Conservation (phyloP, 2,797 vertebrate genomes). For the Eleutherodactylus coqui region DNA sequence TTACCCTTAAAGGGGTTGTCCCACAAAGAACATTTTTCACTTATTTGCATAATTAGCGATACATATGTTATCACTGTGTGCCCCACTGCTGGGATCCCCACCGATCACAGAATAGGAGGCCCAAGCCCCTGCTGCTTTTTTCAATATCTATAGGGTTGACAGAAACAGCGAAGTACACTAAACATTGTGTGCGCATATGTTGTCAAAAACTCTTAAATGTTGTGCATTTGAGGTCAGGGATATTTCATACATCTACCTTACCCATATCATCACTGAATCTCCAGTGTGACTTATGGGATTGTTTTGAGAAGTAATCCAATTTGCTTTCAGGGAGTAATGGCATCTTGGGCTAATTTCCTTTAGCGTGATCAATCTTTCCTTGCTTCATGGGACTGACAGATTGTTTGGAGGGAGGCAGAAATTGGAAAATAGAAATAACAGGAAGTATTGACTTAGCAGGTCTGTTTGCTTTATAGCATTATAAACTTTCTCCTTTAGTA, state of each 20-base stretch:
- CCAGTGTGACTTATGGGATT: conserved; percentile 68
- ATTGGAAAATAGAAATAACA: conserved; percentile 63
- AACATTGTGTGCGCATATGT: background rate
- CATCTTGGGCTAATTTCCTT: conserved; percentile 60
- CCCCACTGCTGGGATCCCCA: too few species aligned
- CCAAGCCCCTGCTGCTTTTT: too few species aligned
- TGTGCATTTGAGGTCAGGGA: background rate
- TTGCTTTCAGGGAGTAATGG: conserved; percentile 63
- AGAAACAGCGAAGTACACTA: background rate
- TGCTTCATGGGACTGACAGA: conserved; percentile 14
- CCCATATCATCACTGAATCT: conserved; percentile 63
- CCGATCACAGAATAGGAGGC: too few species aligned
- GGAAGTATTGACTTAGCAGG: conserved; percentile 56
- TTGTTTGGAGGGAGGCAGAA: conserved; percentile 62
- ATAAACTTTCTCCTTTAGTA: conserved; percentile 60
- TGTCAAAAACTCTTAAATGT: background rate
- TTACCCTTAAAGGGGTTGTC: too few species aligned
- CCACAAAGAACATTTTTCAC: too few species aligned
- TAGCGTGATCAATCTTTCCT: conserved; percentile 13
- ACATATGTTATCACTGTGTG: too few species aligned
- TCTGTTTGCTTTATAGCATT: conserved; percentile 55
- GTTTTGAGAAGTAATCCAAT: conserved; percentile 63
- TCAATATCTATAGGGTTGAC: too few species aligned
- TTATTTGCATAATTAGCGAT: too few species aligned
- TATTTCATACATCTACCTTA: conserved; percentile 59